These are phyloP conservation scores for Ibidorhyncha struthersii DNA, from an alignment of 2,113 vertebrate genomes.

Conservation along the genomic window DNA sequence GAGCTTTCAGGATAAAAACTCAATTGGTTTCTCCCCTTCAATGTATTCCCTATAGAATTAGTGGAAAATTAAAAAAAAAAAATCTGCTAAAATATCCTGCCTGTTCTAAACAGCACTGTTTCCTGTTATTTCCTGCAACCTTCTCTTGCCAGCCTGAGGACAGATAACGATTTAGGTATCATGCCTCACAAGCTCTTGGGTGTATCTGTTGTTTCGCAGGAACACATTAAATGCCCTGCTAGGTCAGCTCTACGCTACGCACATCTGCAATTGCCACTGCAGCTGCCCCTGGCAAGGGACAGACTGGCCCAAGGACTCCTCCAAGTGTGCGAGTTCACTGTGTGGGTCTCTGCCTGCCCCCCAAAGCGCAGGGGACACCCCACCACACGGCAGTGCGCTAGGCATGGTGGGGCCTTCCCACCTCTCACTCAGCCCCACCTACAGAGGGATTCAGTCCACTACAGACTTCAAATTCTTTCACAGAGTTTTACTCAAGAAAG, in stretches of 20 bases:
- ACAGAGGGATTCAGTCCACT: background rate
- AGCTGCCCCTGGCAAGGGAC: background rate
- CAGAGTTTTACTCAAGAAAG: background rate
- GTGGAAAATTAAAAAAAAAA: background rate
- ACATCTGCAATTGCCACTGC: background rate
- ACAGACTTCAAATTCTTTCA: background rate
- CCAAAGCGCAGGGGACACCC: fast-evolving
- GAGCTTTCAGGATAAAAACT: background rate
- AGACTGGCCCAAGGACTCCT: background rate
- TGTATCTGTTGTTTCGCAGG: background rate
- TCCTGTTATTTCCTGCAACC: background rate
- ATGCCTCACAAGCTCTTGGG: background rate
- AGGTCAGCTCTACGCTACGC: background rate
- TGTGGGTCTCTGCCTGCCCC: background rate
- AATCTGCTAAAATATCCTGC: background rate
- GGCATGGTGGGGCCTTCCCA: background rate
- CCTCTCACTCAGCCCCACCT: background rate
- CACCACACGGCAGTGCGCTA: fast-evolving
- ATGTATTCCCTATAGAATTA: background rate
- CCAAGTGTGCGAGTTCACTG: fast-evolving
- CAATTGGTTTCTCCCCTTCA: background rate
- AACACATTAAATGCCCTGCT: no score
- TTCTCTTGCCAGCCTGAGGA: background rate
- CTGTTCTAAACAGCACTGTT: background rate
- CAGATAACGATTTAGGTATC: background rate